phyloP scores from a whole-genome alignment of 2,113 vertebrate genomes.

The Lepus timidus region DNA sequence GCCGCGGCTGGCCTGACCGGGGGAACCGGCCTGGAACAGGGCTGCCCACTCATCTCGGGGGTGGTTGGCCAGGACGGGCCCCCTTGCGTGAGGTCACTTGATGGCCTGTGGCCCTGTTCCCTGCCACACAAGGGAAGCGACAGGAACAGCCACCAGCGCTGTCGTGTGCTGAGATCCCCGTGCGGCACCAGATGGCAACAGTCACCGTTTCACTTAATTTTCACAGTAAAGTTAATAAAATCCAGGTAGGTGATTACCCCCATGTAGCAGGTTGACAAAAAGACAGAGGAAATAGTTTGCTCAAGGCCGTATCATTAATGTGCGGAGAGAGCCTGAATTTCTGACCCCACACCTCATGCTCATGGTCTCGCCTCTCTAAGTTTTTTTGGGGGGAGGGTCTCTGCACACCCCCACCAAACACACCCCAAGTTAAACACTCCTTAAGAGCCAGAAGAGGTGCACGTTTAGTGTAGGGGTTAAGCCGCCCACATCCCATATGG shows the following conservation, averaged over 20 bases:
- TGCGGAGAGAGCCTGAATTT: neutral
- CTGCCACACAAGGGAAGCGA: neutral
- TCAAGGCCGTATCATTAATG: neutral
- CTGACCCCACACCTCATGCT: neutral
- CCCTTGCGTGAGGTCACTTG: neutral
- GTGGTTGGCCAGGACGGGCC: neutral
- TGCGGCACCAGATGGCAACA: neutral
- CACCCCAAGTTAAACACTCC: neutral
- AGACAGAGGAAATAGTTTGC: neutral
- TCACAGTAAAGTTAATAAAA: neutral
- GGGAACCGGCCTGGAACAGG: neutral
- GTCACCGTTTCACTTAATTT: neutral
- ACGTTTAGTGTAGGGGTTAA: no score
- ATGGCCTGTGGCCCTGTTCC: neutral
- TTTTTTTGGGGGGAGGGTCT: neutral
- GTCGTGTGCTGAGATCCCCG: neutral
- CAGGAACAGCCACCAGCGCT: neutral
- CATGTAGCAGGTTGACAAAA: neutral
- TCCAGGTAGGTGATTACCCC: neutral
- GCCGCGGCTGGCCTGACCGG: neutral
- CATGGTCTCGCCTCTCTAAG: neutral
- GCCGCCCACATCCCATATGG: no score
- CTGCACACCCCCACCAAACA: neutral
- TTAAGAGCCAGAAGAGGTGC: neutral
- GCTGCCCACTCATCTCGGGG: neutral